Evolutionary conservation across 37 sponge, comb jelly and placozoan species (phyloP).

Genomic region (Dysidea cf. avara): DNA sequence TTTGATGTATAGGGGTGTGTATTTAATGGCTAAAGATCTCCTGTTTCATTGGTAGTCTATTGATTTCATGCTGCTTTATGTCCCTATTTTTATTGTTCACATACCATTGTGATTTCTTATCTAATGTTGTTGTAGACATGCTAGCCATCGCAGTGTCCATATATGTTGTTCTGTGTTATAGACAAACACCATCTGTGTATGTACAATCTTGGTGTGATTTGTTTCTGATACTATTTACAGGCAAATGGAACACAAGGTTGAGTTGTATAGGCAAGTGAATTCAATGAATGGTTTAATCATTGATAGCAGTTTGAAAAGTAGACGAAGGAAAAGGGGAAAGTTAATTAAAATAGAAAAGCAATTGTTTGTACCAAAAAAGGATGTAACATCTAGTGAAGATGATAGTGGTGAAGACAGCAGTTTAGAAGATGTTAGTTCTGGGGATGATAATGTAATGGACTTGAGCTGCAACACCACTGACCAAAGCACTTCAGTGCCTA

Average conservation of each 20-base stretch:
- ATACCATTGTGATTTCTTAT: too few relatives aligned
- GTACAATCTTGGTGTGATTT: neutral
- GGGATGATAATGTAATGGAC: neutral
- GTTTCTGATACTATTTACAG: neutral
- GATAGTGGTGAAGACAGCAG: slow-evolving; percentile 2
- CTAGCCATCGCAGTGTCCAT: neutral
- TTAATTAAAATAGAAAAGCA: slow-evolving; percentile 36
- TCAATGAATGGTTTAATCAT: too few relatives aligned
- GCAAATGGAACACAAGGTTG: neutral
- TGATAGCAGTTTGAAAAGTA: slow-evolving; percentile 2
- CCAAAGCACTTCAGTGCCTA: too few relatives aligned
- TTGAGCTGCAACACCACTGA: too few relatives aligned
- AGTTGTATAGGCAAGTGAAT: neutral
- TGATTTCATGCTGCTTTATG: too few relatives aligned
- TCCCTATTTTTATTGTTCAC: too few relatives aligned
- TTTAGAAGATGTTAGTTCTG: slow-evolving; percentile 1
- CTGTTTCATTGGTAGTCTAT: too few relatives aligned
- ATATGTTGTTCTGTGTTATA: slow-evolving; percentile 1
- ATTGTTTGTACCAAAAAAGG: neutral
- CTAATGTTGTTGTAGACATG: too few relatives aligned
- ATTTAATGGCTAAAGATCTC: too few relatives aligned
- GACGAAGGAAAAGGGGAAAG: slow-evolving; percentile 16
- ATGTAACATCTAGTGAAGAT: neutral
- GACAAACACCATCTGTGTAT: slow-evolving; percentile 5
- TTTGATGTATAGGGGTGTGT: too few relatives aligned